Evolutionary conservation across 2,113 vertebrate genomes (phyloP).

Genomic region (Bujurquina vittata): DNA sequence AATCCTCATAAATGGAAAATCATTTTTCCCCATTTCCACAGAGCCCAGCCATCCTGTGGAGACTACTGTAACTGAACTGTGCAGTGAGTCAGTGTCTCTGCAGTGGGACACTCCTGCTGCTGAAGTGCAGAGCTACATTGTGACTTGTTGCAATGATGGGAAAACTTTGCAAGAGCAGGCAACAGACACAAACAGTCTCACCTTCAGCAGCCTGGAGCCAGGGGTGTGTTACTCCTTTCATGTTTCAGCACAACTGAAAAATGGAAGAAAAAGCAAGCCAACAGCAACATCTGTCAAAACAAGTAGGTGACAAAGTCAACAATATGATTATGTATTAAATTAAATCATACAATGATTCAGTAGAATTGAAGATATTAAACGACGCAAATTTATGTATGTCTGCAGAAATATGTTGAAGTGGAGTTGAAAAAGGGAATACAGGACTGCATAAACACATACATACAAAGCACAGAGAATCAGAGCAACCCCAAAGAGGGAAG

Average conservation of each 20-base stretch:
- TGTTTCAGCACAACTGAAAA: not conserved
- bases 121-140: constrained; percentile 2
- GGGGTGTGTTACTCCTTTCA: not conserved
- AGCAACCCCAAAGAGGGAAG: too few species aligned
- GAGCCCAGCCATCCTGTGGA: not conserved
- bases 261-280: not conserved
- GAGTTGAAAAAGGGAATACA: too few species aligned
- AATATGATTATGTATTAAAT: not conserved
- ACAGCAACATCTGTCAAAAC: not conserved
- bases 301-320: not conserved
- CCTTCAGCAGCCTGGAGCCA: not conserved
- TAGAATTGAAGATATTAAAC: too few species aligned
- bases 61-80: not conserved
- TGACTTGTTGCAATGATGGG: not conserved
- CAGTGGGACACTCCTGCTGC: constrained; percentile 3
- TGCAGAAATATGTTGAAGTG: too few species aligned
- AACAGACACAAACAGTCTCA: not conserved
- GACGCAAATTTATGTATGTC: too few species aligned
- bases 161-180: not conserved
- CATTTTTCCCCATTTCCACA: not conserved
- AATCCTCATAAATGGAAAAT: not conserved
- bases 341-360: not conserved
- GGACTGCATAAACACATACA: too few species aligned
- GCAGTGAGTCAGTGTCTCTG: not conserved
- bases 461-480: too few species aligned